Evolutionary conservation across 1,140 invertebrate species (phyloP).

Genomic region (Dinothrombium tinctorium): DNA sequence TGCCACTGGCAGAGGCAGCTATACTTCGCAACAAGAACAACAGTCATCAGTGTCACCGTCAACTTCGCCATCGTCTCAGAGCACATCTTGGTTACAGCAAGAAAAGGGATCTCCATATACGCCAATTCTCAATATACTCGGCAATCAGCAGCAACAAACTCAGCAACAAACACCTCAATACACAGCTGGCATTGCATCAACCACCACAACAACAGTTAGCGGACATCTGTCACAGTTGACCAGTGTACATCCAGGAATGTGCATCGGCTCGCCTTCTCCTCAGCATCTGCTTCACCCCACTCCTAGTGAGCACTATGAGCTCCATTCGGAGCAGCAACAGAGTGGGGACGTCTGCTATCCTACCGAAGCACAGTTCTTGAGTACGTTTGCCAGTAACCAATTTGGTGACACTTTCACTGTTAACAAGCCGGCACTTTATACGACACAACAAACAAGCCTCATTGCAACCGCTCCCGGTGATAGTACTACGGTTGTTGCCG

Average conservation of each 20-base stretch:
- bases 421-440: conserved; percentile 3
- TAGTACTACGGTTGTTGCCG: conserved; percentile 7
- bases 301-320: background rate
- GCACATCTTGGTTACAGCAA: conserved; percentile 3
- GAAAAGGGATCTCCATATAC: conserved; percentile 11
- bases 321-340: background rate
- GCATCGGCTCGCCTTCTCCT: background rate
- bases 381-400: no score
- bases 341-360: no score
- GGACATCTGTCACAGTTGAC: conserved; percentile 1
- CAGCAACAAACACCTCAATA: no score
- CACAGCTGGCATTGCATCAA: conserved; percentile 2
- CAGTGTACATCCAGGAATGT: background rate
- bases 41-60: conserved; percentile 14
- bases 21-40: conserved; percentile 1
- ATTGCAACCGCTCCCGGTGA: background rate
- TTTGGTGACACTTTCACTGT: no score
- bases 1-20: conserved; percentile 18
- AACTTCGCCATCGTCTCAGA: background rate
- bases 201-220: conserved; percentile 8
- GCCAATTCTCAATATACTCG: conserved; percentile 11
- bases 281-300: conserved; percentile 6
- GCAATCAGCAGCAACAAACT: conserved; percentile 9
- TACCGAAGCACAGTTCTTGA: no score
- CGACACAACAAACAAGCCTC: background rate